Evolutionary conservation across 2,113 vertebrate species (phyloP), one percentile per base, ranked within the genome.

Genomic region (Upupa epops): DNA sequence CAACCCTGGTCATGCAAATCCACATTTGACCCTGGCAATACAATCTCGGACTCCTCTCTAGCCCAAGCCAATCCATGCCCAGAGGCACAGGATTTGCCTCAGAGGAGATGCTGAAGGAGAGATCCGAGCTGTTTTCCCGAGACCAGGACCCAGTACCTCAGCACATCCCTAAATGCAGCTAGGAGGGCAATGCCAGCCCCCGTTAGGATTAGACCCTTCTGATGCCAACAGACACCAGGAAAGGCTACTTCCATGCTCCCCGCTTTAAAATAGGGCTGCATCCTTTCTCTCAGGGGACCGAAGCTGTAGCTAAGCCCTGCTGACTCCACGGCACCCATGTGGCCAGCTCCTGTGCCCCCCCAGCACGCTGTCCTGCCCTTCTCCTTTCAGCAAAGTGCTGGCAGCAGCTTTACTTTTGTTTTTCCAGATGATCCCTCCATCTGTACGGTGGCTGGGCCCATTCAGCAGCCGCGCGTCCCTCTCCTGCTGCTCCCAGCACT

Each of bases 371-470:
- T 96, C 92, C 93, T 97, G 96, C 95, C 92, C 79, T 88, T 96
- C 92, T 96, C 93, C 60, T 94, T 94, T 97, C 97, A 97, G 95
- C 83, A 96, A 97, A 96, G 89, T 97, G 97, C 98, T 97, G 95
- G 94, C 92, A 95, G 93, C 96, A 98, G 97, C 97, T 97, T 95
- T 97, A 94, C 97, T 97, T 97, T 98, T 98, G 97, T 98, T 95
- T 95, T 45, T 22, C 91, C 21, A 58, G 92, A 93, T 97, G 97
- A 96, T 97, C 96, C 96, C 94, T 93, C 97, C 97, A 97, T 97
- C 97, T 97, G 96, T 92, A 77, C 70, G 48, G 92, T 21, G 94
- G 95, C 95, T 96, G 96, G 91, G 94, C 91, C 94, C 95, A 97
- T 94, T 96, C 97, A 96, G 92, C 5, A 3, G 31, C 93, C 46